These are phyloP conservation scores for Drosophila arawakana DNA, from an alignment of 1,140 invertebrate species.

Conservation along the genomic window DNA sequence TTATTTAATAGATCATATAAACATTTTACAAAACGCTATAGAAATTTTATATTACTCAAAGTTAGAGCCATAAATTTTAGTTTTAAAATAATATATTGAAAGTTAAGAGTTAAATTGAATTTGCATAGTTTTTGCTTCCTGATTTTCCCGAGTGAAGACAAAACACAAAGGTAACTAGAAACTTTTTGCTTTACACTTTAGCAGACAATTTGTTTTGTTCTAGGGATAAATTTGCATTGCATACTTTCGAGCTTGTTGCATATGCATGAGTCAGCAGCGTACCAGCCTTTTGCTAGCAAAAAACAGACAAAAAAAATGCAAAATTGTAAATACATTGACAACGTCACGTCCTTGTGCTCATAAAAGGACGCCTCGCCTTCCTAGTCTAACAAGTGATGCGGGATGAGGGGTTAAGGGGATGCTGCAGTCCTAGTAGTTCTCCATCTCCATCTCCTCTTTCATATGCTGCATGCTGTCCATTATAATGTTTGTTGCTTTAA, in stretches of 20 bases:
- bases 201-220: background rate
- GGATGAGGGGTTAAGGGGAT: background rate
- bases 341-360: slow-evolving; percentile 53
- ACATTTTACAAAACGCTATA: no score
- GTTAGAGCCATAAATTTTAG: no score
- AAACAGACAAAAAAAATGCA: slow-evolving; percentile 7
- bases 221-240: slow-evolving; percentile 44
- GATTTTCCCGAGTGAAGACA: background rate
- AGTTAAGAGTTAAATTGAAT: no score
- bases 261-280: slow-evolving; percentile 46
- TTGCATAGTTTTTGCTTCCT: no score
- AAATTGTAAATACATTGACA: slow-evolving; percentile 41
- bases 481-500: slow-evolving; percentile 66
- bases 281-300: slow-evolving; percentile 4
- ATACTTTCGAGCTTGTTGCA: slow-evolving; percentile 39
- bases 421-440: slow-evolving; percentile 3
- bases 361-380: slow-evolving; percentile 31
- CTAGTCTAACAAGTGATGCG: slow-evolving; percentile 8
- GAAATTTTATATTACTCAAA: no score
- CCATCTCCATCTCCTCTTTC: background rate
- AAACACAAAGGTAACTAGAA: background rate
- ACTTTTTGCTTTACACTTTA: background rate
- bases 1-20: no score
- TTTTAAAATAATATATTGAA: no score
- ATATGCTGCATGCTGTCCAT: slow-evolving; percentile 39